Evolutionary conservation across 2,888 invertebrate genomes (phyloP).

Genomic region (Caenorhabditis angaria): DNA sequence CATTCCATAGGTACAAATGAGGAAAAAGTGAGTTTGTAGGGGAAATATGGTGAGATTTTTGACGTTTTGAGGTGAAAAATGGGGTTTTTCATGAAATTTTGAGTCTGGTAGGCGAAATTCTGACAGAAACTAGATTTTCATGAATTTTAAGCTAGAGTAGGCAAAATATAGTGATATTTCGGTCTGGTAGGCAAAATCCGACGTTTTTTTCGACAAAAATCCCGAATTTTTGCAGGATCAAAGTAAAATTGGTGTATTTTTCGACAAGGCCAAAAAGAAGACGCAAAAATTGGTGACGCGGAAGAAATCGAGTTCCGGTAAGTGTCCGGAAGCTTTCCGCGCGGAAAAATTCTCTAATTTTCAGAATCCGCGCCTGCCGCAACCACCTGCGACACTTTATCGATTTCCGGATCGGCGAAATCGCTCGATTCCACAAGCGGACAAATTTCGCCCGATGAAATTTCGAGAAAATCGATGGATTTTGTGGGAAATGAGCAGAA

Average conservation of each 20-base stretch:
- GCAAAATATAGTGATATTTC: neutral
- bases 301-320: slow-evolving; percentile 40
- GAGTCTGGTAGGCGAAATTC: too few species aligned
- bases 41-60: too few species aligned
- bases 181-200: neutral
- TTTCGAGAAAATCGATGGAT: neutral
- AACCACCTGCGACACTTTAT: neutral
- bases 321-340: slow-evolving; percentile 7
- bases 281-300: slow-evolving; percentile 46
- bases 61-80: too few species aligned
- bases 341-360: neutral
- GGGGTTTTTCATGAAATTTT: too few species aligned
- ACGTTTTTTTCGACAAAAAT: slow-evolving; percentile 20
- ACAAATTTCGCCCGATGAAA: neutral
- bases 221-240: slow-evolving; percentile 34
- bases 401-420: slow-evolving; percentile 19
- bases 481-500: slow-evolving; percentile 19
- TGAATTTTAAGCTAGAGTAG: neutral
- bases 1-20: too few species aligned
- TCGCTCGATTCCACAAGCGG: slow-evolving; percentile 28
- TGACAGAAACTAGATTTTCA: too few species aligned
- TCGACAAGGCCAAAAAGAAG: slow-evolving; percentile 58
- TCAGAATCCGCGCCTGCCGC: slow-evolving; percentile 10
- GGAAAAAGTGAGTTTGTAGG: too few species aligned
- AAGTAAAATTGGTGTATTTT: slow-evolving; percentile 49